phyloP scores from a whole-genome alignment of 2,888 invertebrate genomes.

The Polymixis lichenea region DNA sequence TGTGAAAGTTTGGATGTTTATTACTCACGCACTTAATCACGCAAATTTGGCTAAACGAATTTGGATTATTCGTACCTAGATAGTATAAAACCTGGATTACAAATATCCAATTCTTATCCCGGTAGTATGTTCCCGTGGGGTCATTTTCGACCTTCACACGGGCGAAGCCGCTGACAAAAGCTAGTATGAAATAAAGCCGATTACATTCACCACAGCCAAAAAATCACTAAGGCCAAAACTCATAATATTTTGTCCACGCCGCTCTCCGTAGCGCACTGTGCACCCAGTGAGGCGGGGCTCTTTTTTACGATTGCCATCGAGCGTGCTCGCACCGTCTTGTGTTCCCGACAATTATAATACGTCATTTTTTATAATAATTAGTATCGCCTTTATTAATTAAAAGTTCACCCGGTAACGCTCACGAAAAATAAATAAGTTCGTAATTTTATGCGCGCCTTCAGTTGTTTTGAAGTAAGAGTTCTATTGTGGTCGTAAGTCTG shows the following conservation, averaged over 20 bases:
- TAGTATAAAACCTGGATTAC: too few relatives aligned
- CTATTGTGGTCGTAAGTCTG: background rate
- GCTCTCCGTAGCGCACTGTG: constrained; percentile 37
- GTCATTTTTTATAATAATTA: constrained; percentile 83
- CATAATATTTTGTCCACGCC: constrained; percentile 29
- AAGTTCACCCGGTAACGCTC: constrained; percentile 66
- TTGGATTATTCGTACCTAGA: too few relatives aligned
- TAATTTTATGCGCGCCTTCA: constrained; percentile 45
- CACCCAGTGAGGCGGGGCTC: constrained; percentile 71
- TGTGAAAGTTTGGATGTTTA: too few relatives aligned
- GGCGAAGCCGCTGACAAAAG: too few relatives aligned
- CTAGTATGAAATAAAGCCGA: background rate
- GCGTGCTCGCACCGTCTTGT: constrained; percentile 71
- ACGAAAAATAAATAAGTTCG: constrained; percentile 52
- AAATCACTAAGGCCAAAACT: background rate
- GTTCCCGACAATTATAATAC: constrained; percentile 78
- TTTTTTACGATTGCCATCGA: constrained; percentile 84
- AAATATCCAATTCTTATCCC: too few relatives aligned
- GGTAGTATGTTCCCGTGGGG: too few relatives aligned
- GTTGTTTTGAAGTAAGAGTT: constrained; percentile 15
- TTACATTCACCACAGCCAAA: background rate
- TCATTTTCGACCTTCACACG: too few relatives aligned
- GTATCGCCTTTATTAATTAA: constrained; percentile 83
- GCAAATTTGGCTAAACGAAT: too few relatives aligned
- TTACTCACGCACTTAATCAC: too few relatives aligned